Conservation (phyloP, 2,888 invertebrate genomes). For the Ornithoptera alexandrae region DNA sequence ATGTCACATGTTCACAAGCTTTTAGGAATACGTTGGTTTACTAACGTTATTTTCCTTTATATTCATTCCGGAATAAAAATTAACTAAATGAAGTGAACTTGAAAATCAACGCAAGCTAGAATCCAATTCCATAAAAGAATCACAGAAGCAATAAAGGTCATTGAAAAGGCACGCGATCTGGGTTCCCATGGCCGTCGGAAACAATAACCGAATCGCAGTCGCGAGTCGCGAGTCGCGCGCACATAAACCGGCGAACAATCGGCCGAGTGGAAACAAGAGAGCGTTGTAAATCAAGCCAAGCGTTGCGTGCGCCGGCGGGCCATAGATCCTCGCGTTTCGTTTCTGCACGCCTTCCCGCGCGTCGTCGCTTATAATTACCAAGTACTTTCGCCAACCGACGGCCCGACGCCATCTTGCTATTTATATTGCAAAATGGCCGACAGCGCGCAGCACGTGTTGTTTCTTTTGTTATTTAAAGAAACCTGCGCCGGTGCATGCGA, state of each 20-base stretch:
- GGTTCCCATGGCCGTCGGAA: constrained; percentile 68
- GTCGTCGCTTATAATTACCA: constrained; percentile 68
- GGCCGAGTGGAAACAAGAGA: constrained; percentile 72
- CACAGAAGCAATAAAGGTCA: constrained; percentile 56
- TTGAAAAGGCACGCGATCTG: constrained; percentile 53
- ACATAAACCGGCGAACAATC: constrained; percentile 73
- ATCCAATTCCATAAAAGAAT: constrained; percentile 40
- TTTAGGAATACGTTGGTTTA: too few relatives aligned
- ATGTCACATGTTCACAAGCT: too few relatives aligned
- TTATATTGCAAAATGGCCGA: constrained; percentile 77
- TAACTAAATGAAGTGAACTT: constrained; percentile 43
- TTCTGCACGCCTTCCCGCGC: constrained; percentile 60
- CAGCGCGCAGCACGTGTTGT: constrained; percentile 64
- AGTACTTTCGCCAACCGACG: constrained; percentile 77
- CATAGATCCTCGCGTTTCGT: constrained; percentile 72
- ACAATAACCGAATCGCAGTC: constrained; percentile 68
- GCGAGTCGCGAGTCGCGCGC: constrained; percentile 57
- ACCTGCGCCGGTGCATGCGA: constrained; percentile 42
- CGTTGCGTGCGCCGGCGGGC: constrained; percentile 71
- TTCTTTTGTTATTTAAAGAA: constrained; percentile 63
- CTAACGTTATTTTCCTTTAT: neutral
- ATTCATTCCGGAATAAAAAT: neutral
- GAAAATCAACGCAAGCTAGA: constrained; percentile 44
- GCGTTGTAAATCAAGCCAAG: constrained; percentile 76
- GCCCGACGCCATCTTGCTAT: constrained; percentile 78